Base-by-base conservation (phyloP, 1,140 invertebrate species). In the Aradophagus sp. region DNA sequence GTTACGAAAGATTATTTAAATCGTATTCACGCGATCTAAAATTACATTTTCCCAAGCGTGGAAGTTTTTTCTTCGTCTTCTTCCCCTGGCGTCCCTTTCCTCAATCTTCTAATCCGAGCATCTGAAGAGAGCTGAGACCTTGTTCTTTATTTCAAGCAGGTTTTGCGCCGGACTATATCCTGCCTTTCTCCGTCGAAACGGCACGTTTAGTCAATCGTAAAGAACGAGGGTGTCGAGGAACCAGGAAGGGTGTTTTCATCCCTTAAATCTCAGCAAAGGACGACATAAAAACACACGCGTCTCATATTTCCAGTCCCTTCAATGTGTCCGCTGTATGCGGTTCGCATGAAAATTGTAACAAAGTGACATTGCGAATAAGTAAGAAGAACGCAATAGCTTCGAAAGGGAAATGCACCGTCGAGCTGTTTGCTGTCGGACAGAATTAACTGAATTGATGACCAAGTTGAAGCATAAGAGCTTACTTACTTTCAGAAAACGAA, bases 191-290 rank as follows among this genome's bases (percentile, higher is more conserved):
- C 39, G 65, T 45, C 34, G 53, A 59, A 59, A 53, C 65, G 53
- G 41, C 65, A 34, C 55, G 65, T 68, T 68, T 59, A 68, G 53
- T 68, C 39, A 68, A 59, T 58, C 55, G 65, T 59, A 68, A 59
- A 68, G 48, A 68, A 53, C 53, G 47, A 68, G 65, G 65, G 65
- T 55, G 65, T 58, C 45, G 52, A 58, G 16, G 44, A 66, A 11
- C 36, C 31, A 15, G 29, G 20, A 38, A 41, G 62, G 62, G 52
- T 66, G 50, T 42, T 56, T 56, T 56, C 44, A 66, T 56, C 52
- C 62, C 50, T 52, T 45, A 67, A 59, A 67, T 53, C 53, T 61
- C 35, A 36, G 53, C 53, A 59, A 53, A 48, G 34, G 35, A 39
- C 47, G 39, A 59, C 44, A 48, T 55, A 56, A 61, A 66, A 55